These are phyloP conservation scores for Acinonyx jubatus DNA, from an alignment of 2,113 vertebrate genomes.

Conservation along the genomic window DNA sequence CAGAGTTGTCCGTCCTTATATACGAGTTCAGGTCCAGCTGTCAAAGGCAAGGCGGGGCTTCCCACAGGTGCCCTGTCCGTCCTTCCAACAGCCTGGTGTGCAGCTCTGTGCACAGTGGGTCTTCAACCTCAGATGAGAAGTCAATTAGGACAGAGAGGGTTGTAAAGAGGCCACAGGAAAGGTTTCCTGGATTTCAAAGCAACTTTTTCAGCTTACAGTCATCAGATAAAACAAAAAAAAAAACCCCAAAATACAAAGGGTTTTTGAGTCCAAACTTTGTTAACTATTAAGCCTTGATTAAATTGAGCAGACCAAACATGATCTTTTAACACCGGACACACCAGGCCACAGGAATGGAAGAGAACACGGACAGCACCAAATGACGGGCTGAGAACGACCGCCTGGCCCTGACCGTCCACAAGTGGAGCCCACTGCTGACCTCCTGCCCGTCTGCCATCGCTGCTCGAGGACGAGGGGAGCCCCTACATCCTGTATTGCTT, in stretches of 20 bases:
- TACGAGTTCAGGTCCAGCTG: neutral
- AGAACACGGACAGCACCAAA: neutral
- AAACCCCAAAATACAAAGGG: neutral
- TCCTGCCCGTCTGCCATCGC: fast-evolving
- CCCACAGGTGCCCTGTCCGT: fast-evolving
- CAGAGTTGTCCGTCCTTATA: fast-evolving
- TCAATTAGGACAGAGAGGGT: neutral
- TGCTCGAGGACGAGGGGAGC: fast-evolving
- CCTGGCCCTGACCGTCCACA: too few species aligned
- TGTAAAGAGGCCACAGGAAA: neutral
- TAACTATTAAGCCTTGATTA: neutral
- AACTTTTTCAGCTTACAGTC: neutral
- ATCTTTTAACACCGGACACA: too few species aligned
- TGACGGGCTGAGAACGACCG: fast-evolving
- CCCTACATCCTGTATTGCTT: fast-evolving
- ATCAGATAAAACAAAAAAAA: neutral
- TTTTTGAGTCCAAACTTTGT: neutral
- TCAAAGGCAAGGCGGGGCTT: fast-evolving
- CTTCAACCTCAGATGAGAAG: neutral
- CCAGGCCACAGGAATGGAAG: fast-evolving
- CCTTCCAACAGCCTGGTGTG: neutral
- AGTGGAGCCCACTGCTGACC: fast-evolving
- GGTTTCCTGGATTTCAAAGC: neutral
- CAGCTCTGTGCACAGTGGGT: fast-evolving
- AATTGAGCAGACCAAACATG: neutral